Base-by-base conservation (phyloP, 2,888 invertebrate genomes). In the Escarpia spicata region DNA sequence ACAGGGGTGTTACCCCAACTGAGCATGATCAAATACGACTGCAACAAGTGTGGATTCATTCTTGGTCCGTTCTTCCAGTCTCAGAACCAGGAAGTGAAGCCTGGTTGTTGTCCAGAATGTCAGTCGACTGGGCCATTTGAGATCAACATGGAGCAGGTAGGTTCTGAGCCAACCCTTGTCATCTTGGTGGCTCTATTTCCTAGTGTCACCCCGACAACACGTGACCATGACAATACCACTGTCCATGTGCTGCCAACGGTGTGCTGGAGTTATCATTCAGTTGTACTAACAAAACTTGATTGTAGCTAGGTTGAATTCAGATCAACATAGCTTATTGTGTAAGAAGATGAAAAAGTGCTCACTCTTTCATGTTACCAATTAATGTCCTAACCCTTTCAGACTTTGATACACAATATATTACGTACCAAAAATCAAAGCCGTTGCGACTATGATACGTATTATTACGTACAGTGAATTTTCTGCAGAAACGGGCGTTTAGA, bases 51-150 rank as follows among this genome's bases (percentile, higher is more conserved):
- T 96, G 98, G 98, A 10, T 99, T 98, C 96, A 97, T 99, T 44
- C 97, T 99, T 94, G 99, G 99, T 0, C 99, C 99, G 0, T 99
- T 99, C 96, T 98, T 98, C 31, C 99, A 99, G 97, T 97, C 98
- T 0, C 99, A 99, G 96, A 98, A 98, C 95, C 97, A 98, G 4
- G 99, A 99, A 97, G 98, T 99, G 0, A 98, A 98, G 95, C 99
- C 99, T 0, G 99, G 98, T 0, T 98, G 98, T 0, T 99, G 99
- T 97, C 99, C 99, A 0, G 99, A 99, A 96, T 99, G 99, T 97
- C 99, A 99, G 96, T 99, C 99, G 95, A 97, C 97, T 93, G 99
- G 99, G 0, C 99, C 99, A 0, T 99, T 99, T 96, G 97, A 99
- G 98, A 98, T 99, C 45, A 99, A 99, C 96, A 99, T 99, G 98